Conservation (phyloP, 2,888 invertebrate species). For the Barypeithes pellucidus region DNA sequence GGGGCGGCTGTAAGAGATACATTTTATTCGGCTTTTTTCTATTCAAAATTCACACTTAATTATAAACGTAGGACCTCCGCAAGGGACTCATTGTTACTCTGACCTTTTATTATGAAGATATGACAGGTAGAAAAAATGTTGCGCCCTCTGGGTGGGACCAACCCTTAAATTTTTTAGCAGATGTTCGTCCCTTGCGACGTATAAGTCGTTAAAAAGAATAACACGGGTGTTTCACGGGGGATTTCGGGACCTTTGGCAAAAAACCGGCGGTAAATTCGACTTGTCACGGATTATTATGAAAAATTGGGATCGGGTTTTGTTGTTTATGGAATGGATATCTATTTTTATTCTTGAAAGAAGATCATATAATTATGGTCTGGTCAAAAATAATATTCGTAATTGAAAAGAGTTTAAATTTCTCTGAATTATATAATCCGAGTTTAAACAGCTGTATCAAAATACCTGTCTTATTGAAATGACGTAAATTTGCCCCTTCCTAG, state of each 20-base stretch:
- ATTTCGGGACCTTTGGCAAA: constrained; percentile 32
- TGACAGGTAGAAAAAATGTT: constrained; percentile 51
- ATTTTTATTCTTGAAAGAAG: background rate
- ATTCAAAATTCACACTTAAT: constrained; percentile 51
- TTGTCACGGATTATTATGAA: constrained; percentile 40
- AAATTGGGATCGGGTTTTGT: constrained; percentile 19
- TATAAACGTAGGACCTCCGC: constrained; percentile 44
- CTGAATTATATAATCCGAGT: no score
- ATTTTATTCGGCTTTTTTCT: constrained; percentile 36
- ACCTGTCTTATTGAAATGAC: no score
- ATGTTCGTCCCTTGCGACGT: constrained; percentile 44
- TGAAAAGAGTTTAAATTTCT: no score
- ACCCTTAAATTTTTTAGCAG: constrained; percentile 48
- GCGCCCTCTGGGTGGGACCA: constrained; percentile 45
- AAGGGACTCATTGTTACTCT: constrained; percentile 39
- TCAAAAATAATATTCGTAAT: no score
- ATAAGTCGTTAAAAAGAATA: constrained; percentile 39
- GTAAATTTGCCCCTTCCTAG: no score
- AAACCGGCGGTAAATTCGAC: constrained; percentile 28
- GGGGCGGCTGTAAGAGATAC: constrained; percentile 47
- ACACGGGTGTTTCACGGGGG: constrained; percentile 48
- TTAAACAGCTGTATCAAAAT: no score
- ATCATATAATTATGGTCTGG: no score
- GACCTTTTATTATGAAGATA: constrained; percentile 50
- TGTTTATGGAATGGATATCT: constrained; percentile 12